Conservation (phyloP, 2,113 vertebrate species). For the Dromiciops gliroides region DNA sequence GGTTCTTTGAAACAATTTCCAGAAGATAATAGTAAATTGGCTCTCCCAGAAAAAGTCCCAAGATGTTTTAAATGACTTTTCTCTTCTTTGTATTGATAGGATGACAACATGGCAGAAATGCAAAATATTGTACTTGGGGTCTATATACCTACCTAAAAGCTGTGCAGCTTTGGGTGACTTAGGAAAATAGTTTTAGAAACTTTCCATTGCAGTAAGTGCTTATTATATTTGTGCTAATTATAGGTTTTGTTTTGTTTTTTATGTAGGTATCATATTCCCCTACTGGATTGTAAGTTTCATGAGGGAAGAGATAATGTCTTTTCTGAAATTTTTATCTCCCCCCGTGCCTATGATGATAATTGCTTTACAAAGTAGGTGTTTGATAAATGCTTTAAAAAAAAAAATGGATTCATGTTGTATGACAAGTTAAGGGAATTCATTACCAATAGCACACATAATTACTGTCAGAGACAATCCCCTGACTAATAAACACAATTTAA, state of each 20-base stretch:
- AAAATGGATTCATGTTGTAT: not conserved
- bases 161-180: not conserved
- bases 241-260: too few relatives aligned
- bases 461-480: not conserved
- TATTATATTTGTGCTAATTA: not conserved
- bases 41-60: not conserved
- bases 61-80: not conserved
- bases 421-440: not conserved
- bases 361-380: not conserved
- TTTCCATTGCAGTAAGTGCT: not conserved
- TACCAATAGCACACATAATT: not conserved
- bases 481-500: not conserved
- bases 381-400: not conserved
- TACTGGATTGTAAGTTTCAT: not conserved
- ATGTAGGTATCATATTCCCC: not conserved
- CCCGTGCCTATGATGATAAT: not conserved
- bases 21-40: not conserved
- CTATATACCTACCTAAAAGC: not conserved
- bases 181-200: not conserved
- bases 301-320: not conserved
- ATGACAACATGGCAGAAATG: not conserved
- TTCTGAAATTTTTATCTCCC: not conserved
- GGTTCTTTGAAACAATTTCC: slow-evolving; percentile 6
- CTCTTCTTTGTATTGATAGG: not conserved
- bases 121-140: not conserved